Evolutionary conservation across 2,888 invertebrate species (phyloP).

Genomic region (Chalcis sispes): DNA sequence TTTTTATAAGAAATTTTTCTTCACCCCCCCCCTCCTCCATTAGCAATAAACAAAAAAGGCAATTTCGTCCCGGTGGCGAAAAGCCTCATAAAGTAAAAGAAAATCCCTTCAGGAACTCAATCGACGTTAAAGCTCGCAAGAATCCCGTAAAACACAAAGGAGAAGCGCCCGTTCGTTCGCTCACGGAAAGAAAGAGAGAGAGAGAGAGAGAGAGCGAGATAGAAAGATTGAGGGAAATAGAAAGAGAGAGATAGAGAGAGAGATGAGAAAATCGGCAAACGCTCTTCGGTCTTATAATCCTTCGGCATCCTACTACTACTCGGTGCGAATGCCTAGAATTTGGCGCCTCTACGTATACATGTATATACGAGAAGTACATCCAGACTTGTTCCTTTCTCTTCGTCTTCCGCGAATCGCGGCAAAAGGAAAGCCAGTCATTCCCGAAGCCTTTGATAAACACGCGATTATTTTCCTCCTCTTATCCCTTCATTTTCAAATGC

Average conservation of each 20-base stretch:
- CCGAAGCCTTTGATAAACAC: slow-evolving; percentile 42
- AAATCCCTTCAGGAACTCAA: slow-evolving; percentile 8
- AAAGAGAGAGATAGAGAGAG: no score
- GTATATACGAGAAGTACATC: no score
- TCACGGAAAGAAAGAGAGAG: no score
- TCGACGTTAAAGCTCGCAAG: slow-evolving; percentile 4
- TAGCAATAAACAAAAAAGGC: slow-evolving; percentile 11
- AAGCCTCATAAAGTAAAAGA: slow-evolving; percentile 5
- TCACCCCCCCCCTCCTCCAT: not conserved
- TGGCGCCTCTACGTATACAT: slow-evolving; percentile 18
- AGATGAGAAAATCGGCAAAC: slow-evolving; percentile 31
- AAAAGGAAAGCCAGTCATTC: slow-evolving; percentile 12
- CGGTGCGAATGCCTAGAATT: slow-evolving; percentile 34
- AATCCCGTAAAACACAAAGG: slow-evolving; percentile 29
- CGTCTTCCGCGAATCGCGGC: not conserved
- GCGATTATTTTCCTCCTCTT: slow-evolving; percentile 32
- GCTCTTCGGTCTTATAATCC: slow-evolving; percentile 12
- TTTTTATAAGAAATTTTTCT: no score
- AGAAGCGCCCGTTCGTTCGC: not conserved
- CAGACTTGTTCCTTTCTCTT: not conserved
- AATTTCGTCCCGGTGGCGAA: slow-evolving; percentile 11
- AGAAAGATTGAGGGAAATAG: no score
- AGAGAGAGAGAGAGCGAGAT: no score
- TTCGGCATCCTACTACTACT: no score
- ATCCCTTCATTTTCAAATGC: slow-evolving; percentile 7